Evolutionary conservation across 2,888 invertebrate species (phyloP), one percentile per base, ranked within the genome.

Genomic region (Syrphus vitripennis): DNA sequence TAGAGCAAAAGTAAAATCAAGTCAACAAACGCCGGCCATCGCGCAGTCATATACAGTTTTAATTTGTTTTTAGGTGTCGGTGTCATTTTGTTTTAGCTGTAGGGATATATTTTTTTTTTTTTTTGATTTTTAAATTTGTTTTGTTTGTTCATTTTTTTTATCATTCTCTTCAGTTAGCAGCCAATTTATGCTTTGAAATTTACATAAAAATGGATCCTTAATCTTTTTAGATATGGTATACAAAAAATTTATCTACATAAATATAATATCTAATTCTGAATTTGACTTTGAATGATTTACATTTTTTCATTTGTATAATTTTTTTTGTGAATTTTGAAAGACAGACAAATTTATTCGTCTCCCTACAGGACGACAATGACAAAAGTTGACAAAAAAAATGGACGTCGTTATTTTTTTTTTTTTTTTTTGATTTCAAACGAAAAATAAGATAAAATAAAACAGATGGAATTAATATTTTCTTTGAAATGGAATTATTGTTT

Each of bases 11-110:
- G 34, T 37, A 63, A 26, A 63, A 42, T 42, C 40, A 26, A 42
- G 42, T 29, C 26, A 48, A 65, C 45, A 4, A 24, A 61, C 16
- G n/a, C n/a, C n/a, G n/a, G n/a, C n/a, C n/a, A n/a, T n/a, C n/a
- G 55, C 5, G 12, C 29, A 57, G 29, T 10, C 12, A 55, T 29
- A 14, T 10, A 45, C 7, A 48, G 31, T 31, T 31, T 65, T 31
- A 48, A 65, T 65, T 65, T 65, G 65, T 19, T 65, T 65, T 65
- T 65, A 65, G 48, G 14, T 65, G 65, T 45, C 31, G 19, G 29
- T 65, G 65, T 65, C 48, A 48, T 21, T 34, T 34, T 0, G 24
- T 26, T 1, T n/a, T 9, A n/a, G 61, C 61, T 9, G 61, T 26
- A 48, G 26, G 29, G 16, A 19, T 48, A 48, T 65, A 19, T 63